These are phyloP conservation scores for Mesoclemmys tuberculata DNA, from an alignment of 2,113 vertebrate genomes.

Conservation along the genomic window DNA sequence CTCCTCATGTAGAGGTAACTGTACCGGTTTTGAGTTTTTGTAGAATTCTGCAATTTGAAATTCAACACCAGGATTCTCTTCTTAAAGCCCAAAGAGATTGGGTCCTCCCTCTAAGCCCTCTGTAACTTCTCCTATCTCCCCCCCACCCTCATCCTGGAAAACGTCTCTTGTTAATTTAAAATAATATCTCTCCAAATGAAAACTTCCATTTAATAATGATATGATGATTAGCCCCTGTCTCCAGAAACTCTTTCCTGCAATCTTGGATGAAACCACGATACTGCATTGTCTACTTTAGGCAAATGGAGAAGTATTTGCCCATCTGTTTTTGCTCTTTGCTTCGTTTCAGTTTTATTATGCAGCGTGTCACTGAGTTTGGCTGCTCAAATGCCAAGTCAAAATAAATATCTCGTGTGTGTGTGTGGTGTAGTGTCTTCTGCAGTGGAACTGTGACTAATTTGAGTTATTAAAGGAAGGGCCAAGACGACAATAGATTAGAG, in stretches of 20 bases:
- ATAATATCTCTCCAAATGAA: neutral
- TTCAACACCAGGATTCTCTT: neutral
- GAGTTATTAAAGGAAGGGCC: neutral
- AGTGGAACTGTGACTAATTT: neutral
- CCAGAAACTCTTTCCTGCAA: neutral
- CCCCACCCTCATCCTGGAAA: neutral
- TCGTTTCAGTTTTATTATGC: conserved; percentile 18
- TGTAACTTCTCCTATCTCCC: neutral
- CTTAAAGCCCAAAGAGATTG: neutral
- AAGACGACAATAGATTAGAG: neutral
- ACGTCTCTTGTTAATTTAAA: neutral
- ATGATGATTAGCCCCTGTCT: neutral
- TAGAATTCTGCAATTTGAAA: neutral
- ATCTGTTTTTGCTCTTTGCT: conserved; percentile 59
- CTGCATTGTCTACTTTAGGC: conserved; percentile 9
- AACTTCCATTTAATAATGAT: neutral
- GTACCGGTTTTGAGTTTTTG: neutral
- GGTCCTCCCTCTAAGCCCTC: neutral
- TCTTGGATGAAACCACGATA: neutral
- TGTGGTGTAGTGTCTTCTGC: neutral
- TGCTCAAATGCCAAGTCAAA: conserved; percentile 26
- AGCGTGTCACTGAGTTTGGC: conserved; percentile 8
- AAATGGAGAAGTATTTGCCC: neutral
- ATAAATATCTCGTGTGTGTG: conserved; percentile 46
- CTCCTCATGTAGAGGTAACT: neutral